A percentile compares a stretch with the other conserved stretches of the same genome.
These are phyloP conservation scores for Standfussiana lucernea DNA, from an alignment of 2,888 invertebrate genomes.

Conservation along the genomic window DNA sequence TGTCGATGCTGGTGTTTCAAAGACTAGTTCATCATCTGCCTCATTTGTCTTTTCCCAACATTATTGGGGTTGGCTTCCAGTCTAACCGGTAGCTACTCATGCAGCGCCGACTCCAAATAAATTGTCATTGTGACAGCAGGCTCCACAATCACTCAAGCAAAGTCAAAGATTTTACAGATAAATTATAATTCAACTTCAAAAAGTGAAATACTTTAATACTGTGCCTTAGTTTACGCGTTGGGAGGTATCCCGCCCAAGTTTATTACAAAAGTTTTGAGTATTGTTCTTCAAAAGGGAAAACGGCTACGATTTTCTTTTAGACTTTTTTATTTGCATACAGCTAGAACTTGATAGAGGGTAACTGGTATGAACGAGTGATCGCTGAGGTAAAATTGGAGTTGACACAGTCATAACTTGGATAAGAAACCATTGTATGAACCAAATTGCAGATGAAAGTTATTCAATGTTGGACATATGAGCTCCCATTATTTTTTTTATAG, in stretches of 20 bases:
- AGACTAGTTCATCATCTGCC: too few relatives aligned
- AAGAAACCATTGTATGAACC: not conserved
- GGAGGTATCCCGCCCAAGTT: conserved; percentile 22
- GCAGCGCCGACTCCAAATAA: not conserved
- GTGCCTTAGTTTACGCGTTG: conserved; percentile 22
- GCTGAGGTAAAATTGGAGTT: not conserved
- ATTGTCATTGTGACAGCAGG: not conserved
- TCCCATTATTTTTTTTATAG: too few relatives aligned
- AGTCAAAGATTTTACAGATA: not conserved
- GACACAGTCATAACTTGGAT: not conserved
- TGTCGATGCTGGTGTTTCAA: too few relatives aligned
- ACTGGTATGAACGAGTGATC: not conserved
- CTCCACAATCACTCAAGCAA: not conserved
- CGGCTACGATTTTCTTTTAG: conserved; percentile 1
- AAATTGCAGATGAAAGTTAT: too few relatives aligned
- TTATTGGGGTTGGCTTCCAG: too few relatives aligned
- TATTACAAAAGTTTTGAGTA: conserved; percentile 43
- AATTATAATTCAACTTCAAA: conserved; percentile 30
- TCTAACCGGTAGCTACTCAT: not conserved
- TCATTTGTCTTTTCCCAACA: too few relatives aligned
- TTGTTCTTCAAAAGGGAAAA: conserved; percentile 32
- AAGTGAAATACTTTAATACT: conserved; percentile 30
- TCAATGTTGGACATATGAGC: too few relatives aligned
- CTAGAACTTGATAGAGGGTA: not conserved
- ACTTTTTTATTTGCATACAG: not conserved